Percentiles rank a stretch among this genome's conserved stretches.
Evolutionary conservation across 2,797 vertebrate species (phyloP).

Genomic region (Enteromius fasciolatus): DNA sequence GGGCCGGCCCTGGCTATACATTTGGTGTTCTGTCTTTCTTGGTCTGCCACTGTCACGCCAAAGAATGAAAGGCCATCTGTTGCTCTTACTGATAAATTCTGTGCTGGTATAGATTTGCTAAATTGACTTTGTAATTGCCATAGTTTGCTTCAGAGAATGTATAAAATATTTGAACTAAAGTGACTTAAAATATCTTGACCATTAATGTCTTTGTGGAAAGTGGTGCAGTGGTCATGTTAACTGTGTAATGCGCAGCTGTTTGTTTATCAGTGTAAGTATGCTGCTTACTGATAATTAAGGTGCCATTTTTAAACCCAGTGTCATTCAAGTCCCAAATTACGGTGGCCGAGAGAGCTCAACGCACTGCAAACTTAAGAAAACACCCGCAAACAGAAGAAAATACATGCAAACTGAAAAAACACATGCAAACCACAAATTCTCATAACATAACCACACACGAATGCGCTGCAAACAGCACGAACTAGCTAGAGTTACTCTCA

Average conservation of each 20-base stretch:
- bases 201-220: conserved; percentile 15
- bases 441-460: too few species aligned
- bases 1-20: too few species aligned
- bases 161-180: not conserved
- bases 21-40: not conserved
- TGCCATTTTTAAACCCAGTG: not conserved
- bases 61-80: conserved; percentile 9
- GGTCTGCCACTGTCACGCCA: not conserved
- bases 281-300: not conserved
- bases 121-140: not conserved
- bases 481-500: too few species aligned
- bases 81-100: not conserved
- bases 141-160: not conserved
- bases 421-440: too few species aligned
- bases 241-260: conserved; percentile 20
- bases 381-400: too few species aligned
- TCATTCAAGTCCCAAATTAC: not conserved
- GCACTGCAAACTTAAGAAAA: too few species aligned
- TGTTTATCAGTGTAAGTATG: conserved; percentile 3
- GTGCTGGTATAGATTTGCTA: not conserved
- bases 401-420: too few species aligned
- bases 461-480: too few species aligned
- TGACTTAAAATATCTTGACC: conserved; percentile 1
- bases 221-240: conserved; percentile 18
- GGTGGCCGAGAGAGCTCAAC: too few species aligned